Base-by-base conservation (phyloP, 1,140 invertebrate genomes). In the Wiebesia pumilae region DNA sequence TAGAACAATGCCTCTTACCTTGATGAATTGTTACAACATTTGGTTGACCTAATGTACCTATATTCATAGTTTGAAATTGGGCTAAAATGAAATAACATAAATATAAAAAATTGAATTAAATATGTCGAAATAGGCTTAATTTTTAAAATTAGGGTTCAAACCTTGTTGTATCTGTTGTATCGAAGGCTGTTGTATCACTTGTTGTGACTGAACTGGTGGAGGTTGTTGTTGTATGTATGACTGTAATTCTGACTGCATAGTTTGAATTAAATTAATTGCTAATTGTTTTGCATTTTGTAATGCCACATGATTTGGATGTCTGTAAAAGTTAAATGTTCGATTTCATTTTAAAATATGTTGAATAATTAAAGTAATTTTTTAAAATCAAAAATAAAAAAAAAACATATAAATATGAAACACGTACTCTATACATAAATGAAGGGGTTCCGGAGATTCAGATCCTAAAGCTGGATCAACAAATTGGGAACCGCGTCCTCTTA, bases 201-300 rank as follows among this genome's bases (percentile, higher is more conserved):
- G 91, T 65, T 93, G 93, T 73, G 92, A 90, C 88, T 93, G 93
- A 40, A 93, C 91, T 43, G 93, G 92, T 67, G 93, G 93, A 86
- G 93, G 92, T 83, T 95, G 95, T 89, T 95, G 95, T 89, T 94
- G 94, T 85, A 94, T 94, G 85, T 95, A 95, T 82, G 96, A 95
- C 84, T 96, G 95, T 90, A 96, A 95, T 90, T 97, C 96, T 82
- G 96, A 96, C 89, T 97, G 95, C 93, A 97, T 96, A 54, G 97
- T 97, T 94, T 97, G 96, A 84, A 97, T 96, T 54, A 97, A 94
- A 93, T 97, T 97, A 88, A 96, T 95, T 27, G 96, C 96, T 84
- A 97, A 91, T 82, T 96, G 95, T 92, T 96, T 95, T 38, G 96
- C 97, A 88, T 96, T 95, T 88, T 96, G 95, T 35, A 97, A 92